Evolutionary conservation across 2,888 invertebrate species (phyloP).

Genomic region (Hemaris fuciformis): DNA sequence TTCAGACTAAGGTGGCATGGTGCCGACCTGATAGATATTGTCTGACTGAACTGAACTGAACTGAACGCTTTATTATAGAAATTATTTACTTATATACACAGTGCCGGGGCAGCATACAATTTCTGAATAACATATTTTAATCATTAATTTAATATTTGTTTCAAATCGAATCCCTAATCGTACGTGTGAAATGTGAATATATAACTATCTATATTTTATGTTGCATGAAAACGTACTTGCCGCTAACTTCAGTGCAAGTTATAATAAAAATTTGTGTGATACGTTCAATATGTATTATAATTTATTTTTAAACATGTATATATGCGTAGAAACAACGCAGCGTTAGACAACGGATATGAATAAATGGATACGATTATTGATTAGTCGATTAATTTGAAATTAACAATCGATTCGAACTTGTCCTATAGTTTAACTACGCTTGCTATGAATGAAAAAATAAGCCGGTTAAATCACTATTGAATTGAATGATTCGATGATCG

Average conservation of each 20-base stretch:
- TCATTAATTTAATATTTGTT: not conserved
- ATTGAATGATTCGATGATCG: not conserved
- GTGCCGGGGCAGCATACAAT: not conserved
- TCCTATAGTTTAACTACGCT: conserved; percentile 14
- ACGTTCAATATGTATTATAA: not conserved
- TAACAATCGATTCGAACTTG: conserved; percentile 11
- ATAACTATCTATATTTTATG: not conserved
- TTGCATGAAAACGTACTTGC: not conserved
- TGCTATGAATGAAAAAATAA: not conserved
- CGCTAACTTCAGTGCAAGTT: conserved; percentile 4
- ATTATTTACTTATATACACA: too few relatives aligned
- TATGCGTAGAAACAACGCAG: not conserved
- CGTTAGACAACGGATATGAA: not conserved
- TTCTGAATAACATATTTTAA: not conserved
- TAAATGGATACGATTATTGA: not conserved
- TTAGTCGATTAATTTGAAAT: conserved; percentile 5
- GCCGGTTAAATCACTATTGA: not conserved
- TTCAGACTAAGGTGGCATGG: too few relatives aligned
- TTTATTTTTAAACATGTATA: conserved; percentile 3
- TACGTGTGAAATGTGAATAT: not conserved
- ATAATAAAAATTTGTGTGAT: not conserved
- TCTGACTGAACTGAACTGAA: too few relatives aligned
- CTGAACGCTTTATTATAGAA: too few relatives aligned
- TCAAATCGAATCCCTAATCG: not conserved
- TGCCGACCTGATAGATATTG: too few relatives aligned